These are phyloP conservation scores for Physella acuta DNA, from an alignment of 1,140 invertebrate genomes.

Conservation along the genomic window DNA sequence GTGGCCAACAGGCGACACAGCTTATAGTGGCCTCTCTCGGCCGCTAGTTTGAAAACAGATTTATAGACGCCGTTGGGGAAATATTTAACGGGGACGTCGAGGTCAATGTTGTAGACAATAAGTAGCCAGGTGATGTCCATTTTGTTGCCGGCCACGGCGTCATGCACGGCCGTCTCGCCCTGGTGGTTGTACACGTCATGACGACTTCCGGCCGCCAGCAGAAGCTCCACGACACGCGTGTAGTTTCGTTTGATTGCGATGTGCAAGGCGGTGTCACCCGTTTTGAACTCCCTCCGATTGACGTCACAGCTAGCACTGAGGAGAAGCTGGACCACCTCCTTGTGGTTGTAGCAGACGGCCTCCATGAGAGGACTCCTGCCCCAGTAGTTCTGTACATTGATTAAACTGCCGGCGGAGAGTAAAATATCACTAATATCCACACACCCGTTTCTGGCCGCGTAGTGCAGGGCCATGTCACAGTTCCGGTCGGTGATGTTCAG, in stretches of 20 bases:
- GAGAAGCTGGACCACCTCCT: conserved; percentile 51
- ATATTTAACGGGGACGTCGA: conserved; percentile 57
- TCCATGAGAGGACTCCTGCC: conserved; percentile 59
- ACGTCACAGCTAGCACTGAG: conserved; percentile 53
- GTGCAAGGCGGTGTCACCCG: conserved; percentile 61
- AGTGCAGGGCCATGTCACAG: conserved; percentile 89
- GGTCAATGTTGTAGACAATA: conserved; percentile 55
- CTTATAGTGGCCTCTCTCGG: conserved; percentile 56
- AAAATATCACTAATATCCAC: conserved; percentile 53
- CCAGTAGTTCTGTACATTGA: conserved; percentile 60
- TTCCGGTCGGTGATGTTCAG: conserved; percentile 95
- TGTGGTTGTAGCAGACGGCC: conserved; percentile 60
- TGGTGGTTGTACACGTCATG: conserved; percentile 59
- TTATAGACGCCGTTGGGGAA: conserved; percentile 54
- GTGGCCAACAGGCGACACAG: conserved; percentile 52
- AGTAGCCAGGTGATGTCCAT: conserved; percentile 53
- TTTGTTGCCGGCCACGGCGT: conserved; percentile 56
- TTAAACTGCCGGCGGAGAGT: conserved; percentile 49
- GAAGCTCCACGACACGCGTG: conserved; percentile 63
- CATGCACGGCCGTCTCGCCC: conserved; percentile 56
- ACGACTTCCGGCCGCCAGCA: conserved; percentile 61
- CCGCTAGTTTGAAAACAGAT: conserved; percentile 54
- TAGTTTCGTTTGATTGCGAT: conserved; percentile 63
- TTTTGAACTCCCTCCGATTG: conserved; percentile 57
- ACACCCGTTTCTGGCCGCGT: conserved; percentile 55